Conservation (phyloP, 2,113 vertebrate genomes). For the Siphamia tubifer region DNA sequence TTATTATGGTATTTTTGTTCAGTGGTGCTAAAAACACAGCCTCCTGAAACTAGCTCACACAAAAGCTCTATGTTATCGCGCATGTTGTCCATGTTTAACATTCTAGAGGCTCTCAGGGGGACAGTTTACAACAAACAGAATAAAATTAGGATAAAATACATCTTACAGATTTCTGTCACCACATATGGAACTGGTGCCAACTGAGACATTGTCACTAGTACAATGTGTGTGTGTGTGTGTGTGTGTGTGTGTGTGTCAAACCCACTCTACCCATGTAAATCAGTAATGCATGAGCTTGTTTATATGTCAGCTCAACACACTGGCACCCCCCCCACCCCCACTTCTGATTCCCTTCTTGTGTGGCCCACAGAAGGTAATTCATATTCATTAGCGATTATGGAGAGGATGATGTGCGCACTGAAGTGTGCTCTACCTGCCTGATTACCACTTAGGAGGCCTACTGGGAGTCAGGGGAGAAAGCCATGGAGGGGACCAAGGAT, state of each 20-base stretch:
- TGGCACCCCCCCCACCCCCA: conserved; percentile 8
- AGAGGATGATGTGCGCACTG: conserved; percentile 72
- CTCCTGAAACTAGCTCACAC: too few relatives aligned
- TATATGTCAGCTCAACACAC: conserved; percentile 62
- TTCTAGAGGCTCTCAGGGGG: neutral
- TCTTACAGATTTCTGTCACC: neutral
- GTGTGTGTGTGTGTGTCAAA: conserved; percentile 33
- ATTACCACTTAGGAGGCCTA: conserved; percentile 75
- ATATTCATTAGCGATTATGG: conserved; percentile 80
- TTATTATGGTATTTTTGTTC: too few relatives aligned
- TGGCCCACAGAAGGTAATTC: conserved; percentile 74
- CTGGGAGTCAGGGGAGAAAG: conserved; percentile 33
- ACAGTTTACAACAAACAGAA: neutral
- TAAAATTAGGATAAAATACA: neutral
- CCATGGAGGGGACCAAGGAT: conserved; percentile 38
- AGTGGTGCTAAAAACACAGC: too few relatives aligned
- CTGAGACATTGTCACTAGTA: conserved; percentile 48
- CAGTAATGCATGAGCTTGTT: conserved; percentile 71
- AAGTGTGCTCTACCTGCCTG: conserved; percentile 79
- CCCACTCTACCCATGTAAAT: conserved; percentile 49
- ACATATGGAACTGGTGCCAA: conserved; percentile 4
- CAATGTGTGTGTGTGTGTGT: conserved; percentile 11
- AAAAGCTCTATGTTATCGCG: too few relatives aligned
- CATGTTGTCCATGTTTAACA: neutral
- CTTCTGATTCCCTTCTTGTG: conserved; percentile 52